Evolutionary conservation across 2,797 vertebrate species (phyloP), one percentile per base, ranked within the genome.

Genomic region (Saxicola maurus): DNA sequence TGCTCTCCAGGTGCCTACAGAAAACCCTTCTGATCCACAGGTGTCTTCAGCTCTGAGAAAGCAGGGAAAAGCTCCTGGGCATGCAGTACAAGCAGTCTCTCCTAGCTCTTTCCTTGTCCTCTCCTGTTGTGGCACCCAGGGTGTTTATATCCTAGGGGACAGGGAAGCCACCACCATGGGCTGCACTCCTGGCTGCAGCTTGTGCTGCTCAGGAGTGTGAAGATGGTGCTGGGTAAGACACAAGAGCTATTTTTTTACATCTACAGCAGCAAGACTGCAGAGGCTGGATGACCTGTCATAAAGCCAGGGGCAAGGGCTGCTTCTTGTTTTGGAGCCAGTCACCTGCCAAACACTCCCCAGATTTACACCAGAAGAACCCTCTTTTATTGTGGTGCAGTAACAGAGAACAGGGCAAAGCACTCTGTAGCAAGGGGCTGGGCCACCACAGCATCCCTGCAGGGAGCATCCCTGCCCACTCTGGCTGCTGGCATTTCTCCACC

Each of bases 401-500:
- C 43, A 61, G 37, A 51, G 43, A 68, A 37, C n/a, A 45, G 56
- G 55, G 77, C 57, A 72, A 74, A 67, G 49, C 6, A 0, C 27
- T 66, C 68, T 0, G 0, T 19, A 65, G 42, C 61, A 72, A 51
- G 1, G 0, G 46, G 13, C 59, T 51, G 49, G 66, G 64, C 43
- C 71, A 65, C 45, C 7, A 43, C 1, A 82, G 62, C 55, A 73
- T 73, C 82, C 56, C 89, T 42, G 31, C 57, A 52, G 61, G 0
- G 15, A 92, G 72, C 59, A 92, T 75, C 74, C 43, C 69, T 90
- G 87, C 73, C 87, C 73, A 25, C 45, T 43, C 46, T 9, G 27
- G 35, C 49, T 79, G 45, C 76, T 90, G 89, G 76, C 76, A 73
- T 56, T 68, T 66, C 62, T 86, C 76, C 66, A 66, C 62, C 1